Evolutionary conservation across 2,888 invertebrate species (phyloP).

Genomic region (Hypercompe scribonia): DNA sequence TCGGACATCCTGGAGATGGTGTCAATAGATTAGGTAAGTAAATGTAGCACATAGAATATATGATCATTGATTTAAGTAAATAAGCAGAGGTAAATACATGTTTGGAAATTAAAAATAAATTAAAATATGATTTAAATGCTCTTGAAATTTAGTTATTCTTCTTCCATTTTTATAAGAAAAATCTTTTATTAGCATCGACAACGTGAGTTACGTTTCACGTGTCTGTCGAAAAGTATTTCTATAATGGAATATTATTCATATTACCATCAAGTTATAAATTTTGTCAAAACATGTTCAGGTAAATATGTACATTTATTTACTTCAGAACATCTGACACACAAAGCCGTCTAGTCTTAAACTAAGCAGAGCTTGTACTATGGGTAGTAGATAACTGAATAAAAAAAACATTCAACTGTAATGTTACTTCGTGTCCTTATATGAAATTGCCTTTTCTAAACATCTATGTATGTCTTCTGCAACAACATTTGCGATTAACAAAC

Average conservation of each 20-base stretch:
- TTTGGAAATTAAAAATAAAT: too few relatives aligned
- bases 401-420: background rate
- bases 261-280: background rate
- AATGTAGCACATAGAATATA: background rate
- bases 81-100: background rate
- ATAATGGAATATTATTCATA: background rate
- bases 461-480: background rate
- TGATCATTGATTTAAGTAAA: background rate
- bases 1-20: constrained; percentile 96
- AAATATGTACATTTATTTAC: too few relatives aligned
- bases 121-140: too few relatives aligned
- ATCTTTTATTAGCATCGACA: background rate
- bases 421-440: background rate
- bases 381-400: too few relatives aligned
- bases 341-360: too few relatives aligned
- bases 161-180: too few relatives aligned
- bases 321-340: too few relatives aligned
- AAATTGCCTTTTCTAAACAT: background rate
- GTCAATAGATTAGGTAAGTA: constrained; percentile 91
- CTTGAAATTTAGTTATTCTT: too few relatives aligned
- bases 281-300: background rate
- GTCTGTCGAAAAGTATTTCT: background rate
- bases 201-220: background rate
- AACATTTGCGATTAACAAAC: background rate
- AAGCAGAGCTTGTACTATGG: too few relatives aligned